Conservation (phyloP, 2,797 vertebrate genomes). For the Xerus rutilus region DNA sequence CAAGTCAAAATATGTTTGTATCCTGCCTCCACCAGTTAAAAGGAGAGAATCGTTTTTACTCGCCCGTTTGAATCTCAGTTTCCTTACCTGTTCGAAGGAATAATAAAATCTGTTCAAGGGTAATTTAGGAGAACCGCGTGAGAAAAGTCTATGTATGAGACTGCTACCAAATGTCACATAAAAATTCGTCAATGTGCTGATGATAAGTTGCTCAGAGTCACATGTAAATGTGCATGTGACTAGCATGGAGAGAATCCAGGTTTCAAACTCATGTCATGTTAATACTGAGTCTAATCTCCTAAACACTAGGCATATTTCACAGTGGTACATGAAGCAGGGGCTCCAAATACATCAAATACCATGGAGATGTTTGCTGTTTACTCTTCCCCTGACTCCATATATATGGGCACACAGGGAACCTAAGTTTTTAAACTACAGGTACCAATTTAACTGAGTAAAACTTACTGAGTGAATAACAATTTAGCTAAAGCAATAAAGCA, state of each 20-base stretch:
- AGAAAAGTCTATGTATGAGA: neutral
- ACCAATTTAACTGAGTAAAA: neutral
- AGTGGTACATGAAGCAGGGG: neutral
- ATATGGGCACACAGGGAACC: neutral
- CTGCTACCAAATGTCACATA: neutral
- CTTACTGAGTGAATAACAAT: neutral
- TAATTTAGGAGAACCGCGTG: neutral
- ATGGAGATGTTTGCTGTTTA: neutral
- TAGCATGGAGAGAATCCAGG: neutral
- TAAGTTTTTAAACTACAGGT: neutral
- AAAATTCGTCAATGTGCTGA: neutral
- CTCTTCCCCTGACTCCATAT: rapidly evolving
- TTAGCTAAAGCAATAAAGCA: neutral
- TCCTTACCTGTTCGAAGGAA: neutral
- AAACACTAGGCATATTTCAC: no score
- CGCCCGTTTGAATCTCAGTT: neutral
- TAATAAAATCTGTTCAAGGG: neutral
- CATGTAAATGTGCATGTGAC: neutral
- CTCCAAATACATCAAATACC: rapidly evolving
- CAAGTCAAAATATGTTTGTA: neutral
- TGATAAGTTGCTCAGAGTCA: neutral
- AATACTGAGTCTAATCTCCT: neutral
- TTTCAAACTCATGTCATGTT: neutral
- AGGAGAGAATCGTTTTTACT: neutral
- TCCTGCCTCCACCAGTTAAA: neutral